Conservation (phyloP, 2,113 vertebrate species). For the Stegostoma tigrinum region DNA sequence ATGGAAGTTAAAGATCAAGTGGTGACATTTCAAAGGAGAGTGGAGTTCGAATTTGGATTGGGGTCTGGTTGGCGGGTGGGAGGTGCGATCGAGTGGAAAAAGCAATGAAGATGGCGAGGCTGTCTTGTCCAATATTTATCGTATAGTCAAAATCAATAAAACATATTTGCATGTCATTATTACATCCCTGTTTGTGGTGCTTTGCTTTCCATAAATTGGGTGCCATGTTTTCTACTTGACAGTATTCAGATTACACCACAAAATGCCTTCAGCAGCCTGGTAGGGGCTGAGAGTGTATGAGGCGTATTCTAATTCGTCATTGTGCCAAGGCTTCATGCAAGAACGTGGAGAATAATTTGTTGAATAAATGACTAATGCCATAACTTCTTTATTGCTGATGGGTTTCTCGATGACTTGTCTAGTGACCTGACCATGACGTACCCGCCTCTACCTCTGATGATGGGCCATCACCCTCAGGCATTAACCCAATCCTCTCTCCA, state of each 20-base stretch:
- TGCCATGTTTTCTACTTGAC: not conserved
- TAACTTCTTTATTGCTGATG: too few species aligned
- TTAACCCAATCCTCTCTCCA: too few species aligned
- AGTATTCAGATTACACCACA: not conserved
- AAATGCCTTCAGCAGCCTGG: not conserved
- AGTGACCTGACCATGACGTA: too few species aligned
- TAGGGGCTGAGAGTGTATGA: not conserved
- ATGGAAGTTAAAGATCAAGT: too few species aligned
- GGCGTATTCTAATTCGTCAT: not conserved
- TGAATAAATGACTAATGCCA: not conserved
- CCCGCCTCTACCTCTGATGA: too few species aligned
- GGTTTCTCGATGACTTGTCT: too few species aligned
- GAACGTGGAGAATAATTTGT: not conserved
- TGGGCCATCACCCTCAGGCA: too few species aligned
- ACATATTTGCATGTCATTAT: not conserved
- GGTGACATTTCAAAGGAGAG: too few species aligned
- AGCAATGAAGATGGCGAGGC: too few species aligned
- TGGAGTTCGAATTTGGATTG: too few species aligned
- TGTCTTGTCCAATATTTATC: not conserved
- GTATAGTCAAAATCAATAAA: not conserved
- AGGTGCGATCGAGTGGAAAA: too few species aligned
- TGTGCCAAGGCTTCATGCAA: not conserved
- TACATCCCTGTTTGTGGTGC: not conserved
- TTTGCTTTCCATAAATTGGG: not conserved
- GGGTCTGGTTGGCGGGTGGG: too few species aligned